Evolutionary conservation across 2,797 vertebrate genomes (phyloP).

Genomic region (Uromys caudimaculatus): DNA sequence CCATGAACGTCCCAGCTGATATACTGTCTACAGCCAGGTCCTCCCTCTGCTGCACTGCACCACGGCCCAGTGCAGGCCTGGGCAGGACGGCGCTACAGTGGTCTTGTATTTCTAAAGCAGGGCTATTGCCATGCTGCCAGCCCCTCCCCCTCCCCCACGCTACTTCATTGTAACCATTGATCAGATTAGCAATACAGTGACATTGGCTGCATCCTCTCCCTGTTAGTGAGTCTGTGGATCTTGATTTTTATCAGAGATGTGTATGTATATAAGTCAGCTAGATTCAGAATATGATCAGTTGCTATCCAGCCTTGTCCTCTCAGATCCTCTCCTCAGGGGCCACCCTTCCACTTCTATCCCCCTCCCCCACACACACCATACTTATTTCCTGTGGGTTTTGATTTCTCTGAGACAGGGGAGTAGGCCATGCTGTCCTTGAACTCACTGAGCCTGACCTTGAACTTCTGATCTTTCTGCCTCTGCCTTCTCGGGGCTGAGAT

Average conservation of each 20-base stretch:
- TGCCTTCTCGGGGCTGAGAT: background rate
- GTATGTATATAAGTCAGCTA: background rate
- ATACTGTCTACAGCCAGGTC: no score
- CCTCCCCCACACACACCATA: fast-evolving
- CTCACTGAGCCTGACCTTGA: background rate
- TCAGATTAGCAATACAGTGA: background rate
- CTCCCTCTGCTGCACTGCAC: fast-evolving
- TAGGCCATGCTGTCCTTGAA: background rate
- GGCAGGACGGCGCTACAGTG: fast-evolving
- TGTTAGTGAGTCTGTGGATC: background rate
- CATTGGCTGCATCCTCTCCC: background rate
- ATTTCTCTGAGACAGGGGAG: background rate
- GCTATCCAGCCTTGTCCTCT: background rate
- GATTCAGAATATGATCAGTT: background rate
- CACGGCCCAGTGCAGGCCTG: fast-evolving
- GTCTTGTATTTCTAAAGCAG: background rate
- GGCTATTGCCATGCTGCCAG: fast-evolving
- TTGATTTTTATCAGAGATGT: slow-evolving; percentile 34
- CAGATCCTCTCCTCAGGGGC: background rate
- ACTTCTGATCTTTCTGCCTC: background rate
- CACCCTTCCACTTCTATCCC: background rate
- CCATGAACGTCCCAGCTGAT: background rate
- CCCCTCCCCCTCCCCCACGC: background rate
- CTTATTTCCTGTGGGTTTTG: background rate
- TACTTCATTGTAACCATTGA: background rate